phyloP scores from a whole-genome alignment of 1,140 invertebrate genomes.

The Orius insidiosus region DNA sequence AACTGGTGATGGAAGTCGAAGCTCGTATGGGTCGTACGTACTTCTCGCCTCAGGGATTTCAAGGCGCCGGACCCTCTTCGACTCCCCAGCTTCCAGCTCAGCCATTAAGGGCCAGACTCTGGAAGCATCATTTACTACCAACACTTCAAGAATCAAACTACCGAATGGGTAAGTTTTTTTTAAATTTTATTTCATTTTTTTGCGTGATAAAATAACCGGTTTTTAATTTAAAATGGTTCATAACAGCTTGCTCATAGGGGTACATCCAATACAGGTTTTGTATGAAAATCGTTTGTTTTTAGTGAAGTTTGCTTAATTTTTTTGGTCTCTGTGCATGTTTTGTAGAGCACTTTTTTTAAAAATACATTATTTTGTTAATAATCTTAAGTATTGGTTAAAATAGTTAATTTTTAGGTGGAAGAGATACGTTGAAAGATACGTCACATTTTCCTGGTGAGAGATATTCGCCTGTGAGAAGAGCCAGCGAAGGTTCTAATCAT shows the following conservation, averaged over 20 bases:
- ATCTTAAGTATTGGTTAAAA: too few species aligned
- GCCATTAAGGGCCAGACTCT: conserved; percentile 19
- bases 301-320: conserved; percentile 9
- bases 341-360: too few species aligned
- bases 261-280: neutral
- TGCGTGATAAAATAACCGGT: neutral
- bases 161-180: conserved; percentile 13
- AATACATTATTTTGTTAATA: too few species aligned
- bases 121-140: conserved; percentile 28
- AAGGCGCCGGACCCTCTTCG: conserved; percentile 23
- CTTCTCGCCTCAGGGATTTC: conserved; percentile 37
- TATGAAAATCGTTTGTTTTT: conserved; percentile 4
- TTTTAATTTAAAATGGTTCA: neutral
- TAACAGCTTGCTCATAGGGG: neutral
- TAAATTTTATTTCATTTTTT: neutral
- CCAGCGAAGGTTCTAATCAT: conserved; percentile 45
- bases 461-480: conserved; percentile 76
- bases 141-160: conserved; percentile 33
- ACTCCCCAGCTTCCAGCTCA: conserved; percentile 27
- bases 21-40: conserved; percentile 71
- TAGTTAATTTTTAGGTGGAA: conserved; percentile 10
- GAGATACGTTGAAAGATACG: conserved; percentile 35
- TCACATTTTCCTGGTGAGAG: conserved; percentile 45
- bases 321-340: conserved; percentile 5
- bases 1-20: conserved; percentile 72